Evolutionary conservation across 2,888 invertebrate genomes (phyloP).

Genomic region (Tupiocoris notatus): DNA sequence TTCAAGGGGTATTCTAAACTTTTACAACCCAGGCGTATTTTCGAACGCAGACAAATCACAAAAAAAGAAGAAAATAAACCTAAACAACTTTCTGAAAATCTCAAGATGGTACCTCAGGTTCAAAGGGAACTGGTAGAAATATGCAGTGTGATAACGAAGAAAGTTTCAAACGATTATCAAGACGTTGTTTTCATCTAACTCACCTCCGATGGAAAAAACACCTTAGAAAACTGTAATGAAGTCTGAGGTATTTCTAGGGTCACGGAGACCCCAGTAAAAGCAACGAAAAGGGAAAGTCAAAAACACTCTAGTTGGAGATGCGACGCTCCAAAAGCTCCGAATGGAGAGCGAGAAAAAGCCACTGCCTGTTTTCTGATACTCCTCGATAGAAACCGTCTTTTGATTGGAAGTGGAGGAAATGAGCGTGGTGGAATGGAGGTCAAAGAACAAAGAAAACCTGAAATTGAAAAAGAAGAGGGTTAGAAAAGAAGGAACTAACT

Average conservation of each 20-base stretch:
- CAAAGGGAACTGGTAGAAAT: too few relatives aligned
- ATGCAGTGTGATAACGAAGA: neutral
- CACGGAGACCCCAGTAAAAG: neutral
- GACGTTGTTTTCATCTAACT: neutral
- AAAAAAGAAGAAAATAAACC: too few relatives aligned
- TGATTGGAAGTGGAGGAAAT: too few relatives aligned
- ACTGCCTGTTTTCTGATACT: neutral
- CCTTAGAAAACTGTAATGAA: neutral
- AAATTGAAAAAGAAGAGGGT: too few relatives aligned
- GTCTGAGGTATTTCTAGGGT: neutral
- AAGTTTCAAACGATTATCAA: neutral
- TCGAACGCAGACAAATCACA: too few relatives aligned
- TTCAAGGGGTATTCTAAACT: too few relatives aligned
- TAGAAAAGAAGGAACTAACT: too few relatives aligned
- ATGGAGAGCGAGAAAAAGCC: neutral
- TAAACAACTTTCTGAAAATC: too few relatives aligned
- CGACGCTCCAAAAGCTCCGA: neutral
- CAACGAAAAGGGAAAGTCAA: neutral
- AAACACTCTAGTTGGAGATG: neutral
- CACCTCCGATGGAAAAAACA: neutral
- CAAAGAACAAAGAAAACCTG: too few relatives aligned
- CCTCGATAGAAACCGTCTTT: neutral
- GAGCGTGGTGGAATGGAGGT: too few relatives aligned
- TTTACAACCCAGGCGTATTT: too few relatives aligned
- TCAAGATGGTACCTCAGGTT: too few relatives aligned